Conservation (phyloP, 2,797 vertebrate species). For the Salmo trutta region DNA sequence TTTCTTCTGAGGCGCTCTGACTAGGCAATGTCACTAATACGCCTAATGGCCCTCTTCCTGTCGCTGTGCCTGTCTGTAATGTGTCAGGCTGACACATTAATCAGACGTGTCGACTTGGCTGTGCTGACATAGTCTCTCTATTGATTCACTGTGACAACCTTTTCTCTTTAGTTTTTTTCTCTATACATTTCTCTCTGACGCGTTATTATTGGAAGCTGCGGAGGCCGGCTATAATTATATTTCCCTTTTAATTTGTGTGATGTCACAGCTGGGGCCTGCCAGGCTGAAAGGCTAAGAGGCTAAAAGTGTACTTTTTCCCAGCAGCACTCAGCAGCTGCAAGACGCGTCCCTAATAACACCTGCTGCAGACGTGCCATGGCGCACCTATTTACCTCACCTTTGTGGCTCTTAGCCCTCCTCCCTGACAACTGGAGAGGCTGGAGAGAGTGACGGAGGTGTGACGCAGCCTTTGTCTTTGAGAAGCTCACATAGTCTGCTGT, state of each 20-base stretch:
- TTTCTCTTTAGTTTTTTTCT: not conserved
- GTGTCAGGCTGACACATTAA: constrained; percentile 25
- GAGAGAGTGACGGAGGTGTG: constrained; percentile 9
- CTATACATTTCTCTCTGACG: not conserved
- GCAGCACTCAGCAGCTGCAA: constrained; percentile 1
- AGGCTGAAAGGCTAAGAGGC: constrained; percentile 19
- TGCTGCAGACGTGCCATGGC: constrained; percentile 12
- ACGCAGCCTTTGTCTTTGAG: not conserved
- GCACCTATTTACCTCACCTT: not conserved
- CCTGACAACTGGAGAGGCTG: not conserved
- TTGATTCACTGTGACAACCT: constrained; percentile 15
- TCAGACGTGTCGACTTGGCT: constrained; percentile 32
- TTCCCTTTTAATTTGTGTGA: constrained; percentile 36
- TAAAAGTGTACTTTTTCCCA: constrained; percentile 24
- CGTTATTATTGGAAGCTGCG: constrained; percentile 15
- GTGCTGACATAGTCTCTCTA: constrained; percentile 2
- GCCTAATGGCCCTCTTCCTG: constrained; percentile 35
- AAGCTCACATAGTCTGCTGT: not conserved
- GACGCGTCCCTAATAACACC: constrained; percentile 26
- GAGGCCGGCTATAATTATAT: constrained; percentile 34
- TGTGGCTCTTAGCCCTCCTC: not conserved
- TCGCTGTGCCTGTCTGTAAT: constrained; percentile 26
- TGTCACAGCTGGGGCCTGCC: constrained; percentile 22
- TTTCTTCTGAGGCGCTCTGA: constrained; percentile 11
- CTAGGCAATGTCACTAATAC: constrained; percentile 30